phyloP scores from a whole-genome alignment of 1,140 invertebrate species.

The Drosophila repletoides region DNA sequence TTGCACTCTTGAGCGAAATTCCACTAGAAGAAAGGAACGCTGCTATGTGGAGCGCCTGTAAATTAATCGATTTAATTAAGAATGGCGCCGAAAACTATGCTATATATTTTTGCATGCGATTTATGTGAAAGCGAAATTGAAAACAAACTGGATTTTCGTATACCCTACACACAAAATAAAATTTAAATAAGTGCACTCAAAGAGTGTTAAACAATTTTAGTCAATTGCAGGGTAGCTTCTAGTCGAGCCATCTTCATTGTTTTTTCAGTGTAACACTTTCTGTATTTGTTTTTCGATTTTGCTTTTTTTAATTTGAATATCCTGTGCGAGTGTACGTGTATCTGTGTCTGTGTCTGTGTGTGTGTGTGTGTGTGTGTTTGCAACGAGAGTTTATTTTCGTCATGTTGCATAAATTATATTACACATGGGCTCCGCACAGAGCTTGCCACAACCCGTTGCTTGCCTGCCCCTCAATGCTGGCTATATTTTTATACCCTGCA shows the following conservation, averaged over 20 bases:
- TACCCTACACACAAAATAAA: too few relatives aligned
- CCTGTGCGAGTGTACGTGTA: not conserved
- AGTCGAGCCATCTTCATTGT: not conserved
- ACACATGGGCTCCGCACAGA: not conserved
- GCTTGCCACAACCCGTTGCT: not conserved
- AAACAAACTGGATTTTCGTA: too few relatives aligned
- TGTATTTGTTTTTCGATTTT: slow-evolving; percentile 3
- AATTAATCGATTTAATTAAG: too few relatives aligned
- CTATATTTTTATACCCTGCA: not conserved
- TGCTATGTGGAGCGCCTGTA: too few relatives aligned
- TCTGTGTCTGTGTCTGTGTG: not conserved
- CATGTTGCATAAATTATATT: slow-evolving; percentile 35
- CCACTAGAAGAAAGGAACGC: too few relatives aligned
- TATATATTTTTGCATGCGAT: too few relatives aligned
- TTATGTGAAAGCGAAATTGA: too few relatives aligned
- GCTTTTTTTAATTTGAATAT: slow-evolving; percentile 16
- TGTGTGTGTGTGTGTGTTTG: not conserved
- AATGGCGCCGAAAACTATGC: too few relatives aligned
- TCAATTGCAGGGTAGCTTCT: not conserved
- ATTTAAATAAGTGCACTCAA: too few relatives aligned
- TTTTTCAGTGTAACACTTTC: slow-evolving; percentile 8
- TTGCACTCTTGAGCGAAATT: too few relatives aligned
- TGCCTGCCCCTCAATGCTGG: not conserved
- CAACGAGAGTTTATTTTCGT: slow-evolving; percentile 17
- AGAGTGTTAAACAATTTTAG: too few relatives aligned